phyloP scores from a whole-genome alignment of 2,113 vertebrate genomes.

The Rousettus leschenaultii region DNA sequence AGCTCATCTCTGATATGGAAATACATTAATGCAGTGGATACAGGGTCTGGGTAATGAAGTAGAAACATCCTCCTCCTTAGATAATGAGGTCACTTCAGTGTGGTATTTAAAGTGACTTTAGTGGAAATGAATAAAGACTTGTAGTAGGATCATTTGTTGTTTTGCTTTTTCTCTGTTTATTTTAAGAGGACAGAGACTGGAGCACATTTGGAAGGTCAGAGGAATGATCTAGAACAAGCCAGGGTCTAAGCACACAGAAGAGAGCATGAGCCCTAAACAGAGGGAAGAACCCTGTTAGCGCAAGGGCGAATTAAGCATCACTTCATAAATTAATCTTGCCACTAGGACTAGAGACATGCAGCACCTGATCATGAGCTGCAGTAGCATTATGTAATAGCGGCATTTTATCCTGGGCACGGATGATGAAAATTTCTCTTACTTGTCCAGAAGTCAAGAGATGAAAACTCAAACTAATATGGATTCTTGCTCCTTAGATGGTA shows the following conservation, averaged over 20 bases:
- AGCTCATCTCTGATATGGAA: not conserved
- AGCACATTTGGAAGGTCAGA: not conserved
- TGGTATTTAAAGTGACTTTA: not conserved
- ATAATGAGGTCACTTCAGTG: not conserved
- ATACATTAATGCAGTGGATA: not conserved
- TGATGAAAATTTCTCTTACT: not conserved
- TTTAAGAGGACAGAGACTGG: not conserved
- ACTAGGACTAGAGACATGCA: not conserved
- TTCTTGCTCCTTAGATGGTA: not conserved
- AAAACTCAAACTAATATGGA: not conserved
- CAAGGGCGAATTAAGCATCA: not conserved
- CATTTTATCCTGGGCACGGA: not conserved
- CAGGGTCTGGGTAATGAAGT: not conserved
- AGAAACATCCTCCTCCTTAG: not conserved
- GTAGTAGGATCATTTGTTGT: not conserved
- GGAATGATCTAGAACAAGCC: not conserved
- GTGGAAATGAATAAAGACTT: not conserved
- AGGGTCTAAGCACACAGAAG: not conserved
- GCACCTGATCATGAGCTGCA: not conserved
- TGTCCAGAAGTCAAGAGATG: not conserved
- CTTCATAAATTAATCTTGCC: not conserved
- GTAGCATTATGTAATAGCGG: rapidly evolving
- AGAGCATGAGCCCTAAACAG: not conserved
- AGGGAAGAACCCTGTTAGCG: not conserved
- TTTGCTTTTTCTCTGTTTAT: not conserved